phyloP scores from a whole-genome alignment of 92 coral and sea anemone genomes.

The Anthopleura xanthogrammica region DNA sequence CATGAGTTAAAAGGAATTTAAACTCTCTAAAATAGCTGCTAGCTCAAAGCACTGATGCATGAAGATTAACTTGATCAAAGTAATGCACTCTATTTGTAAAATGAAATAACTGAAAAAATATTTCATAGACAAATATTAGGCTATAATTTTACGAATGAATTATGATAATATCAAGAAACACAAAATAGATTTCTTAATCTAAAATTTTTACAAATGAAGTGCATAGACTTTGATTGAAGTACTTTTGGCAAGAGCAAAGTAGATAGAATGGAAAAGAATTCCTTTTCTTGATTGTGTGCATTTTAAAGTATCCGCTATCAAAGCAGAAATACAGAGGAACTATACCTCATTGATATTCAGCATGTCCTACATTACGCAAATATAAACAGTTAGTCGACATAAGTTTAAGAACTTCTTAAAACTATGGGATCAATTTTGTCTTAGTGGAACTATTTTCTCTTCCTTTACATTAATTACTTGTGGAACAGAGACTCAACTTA shows the following conservation, averaged over 20 bases:
- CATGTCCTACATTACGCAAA: background rate
- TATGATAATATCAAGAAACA: background rate
- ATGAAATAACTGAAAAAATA: background rate
- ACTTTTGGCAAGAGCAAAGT: background rate
- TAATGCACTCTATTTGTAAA: conserved; percentile 5
- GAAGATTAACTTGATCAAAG: background rate
- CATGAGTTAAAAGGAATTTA: background rate
- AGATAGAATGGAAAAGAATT: background rate
- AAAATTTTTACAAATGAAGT: background rate
- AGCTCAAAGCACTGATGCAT: background rate
- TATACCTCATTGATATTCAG: background rate
- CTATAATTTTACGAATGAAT: background rate
- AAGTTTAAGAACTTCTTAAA: background rate
- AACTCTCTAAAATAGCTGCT: background rate
- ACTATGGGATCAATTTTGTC: background rate
- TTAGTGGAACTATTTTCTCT: background rate
- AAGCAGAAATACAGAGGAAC: background rate
- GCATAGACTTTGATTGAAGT: background rate
- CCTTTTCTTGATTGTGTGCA: background rate
- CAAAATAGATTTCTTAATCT: background rate
- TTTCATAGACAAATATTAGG: background rate
- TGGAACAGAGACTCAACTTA: background rate
- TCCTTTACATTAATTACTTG: background rate
- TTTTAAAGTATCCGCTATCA: background rate
- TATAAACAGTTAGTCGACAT: background rate